Percentiles rank a stretch among this genome's conserved stretches.
Conservation (phyloP, 2,113 vertebrate genomes). For the Poeciliopsis retropinna region DNA sequence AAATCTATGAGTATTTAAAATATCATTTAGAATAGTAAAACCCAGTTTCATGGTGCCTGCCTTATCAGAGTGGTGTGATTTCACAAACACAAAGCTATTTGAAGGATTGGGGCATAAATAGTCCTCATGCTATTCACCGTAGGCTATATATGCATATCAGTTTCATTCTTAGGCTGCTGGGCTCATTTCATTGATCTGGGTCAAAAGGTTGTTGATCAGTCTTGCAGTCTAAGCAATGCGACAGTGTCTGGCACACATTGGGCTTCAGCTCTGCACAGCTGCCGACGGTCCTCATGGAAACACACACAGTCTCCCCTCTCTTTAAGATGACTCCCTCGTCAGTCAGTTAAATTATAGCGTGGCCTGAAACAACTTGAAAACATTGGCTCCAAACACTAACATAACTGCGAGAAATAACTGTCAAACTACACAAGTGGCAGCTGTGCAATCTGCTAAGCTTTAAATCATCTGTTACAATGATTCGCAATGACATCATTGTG, state of each 20-base stretch:
- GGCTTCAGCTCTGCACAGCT: constrained; percentile 69
- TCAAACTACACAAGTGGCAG: constrained; percentile 16
- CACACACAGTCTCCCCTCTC: constrained; percentile 64
- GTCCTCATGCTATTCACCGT: not conserved
- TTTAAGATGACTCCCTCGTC: constrained; percentile 60
- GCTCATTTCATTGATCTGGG: constrained; percentile 73
- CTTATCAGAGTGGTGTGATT: too few relatives aligned
- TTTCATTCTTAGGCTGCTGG: constrained; percentile 41
- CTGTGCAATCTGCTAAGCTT: constrained; percentile 8
- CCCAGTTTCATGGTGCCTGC: too few relatives aligned
- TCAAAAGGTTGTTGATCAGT: constrained; percentile 78
- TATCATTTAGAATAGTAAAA: too few relatives aligned
- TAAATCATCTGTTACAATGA: constrained; percentile 34
- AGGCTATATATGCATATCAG: constrained; percentile 21
- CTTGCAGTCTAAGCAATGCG: constrained; percentile 63
- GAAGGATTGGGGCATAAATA: too few relatives aligned
- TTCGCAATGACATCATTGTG: constrained; percentile 57
- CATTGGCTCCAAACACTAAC: constrained; percentile 44
- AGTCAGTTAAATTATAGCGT: constrained; percentile 68
- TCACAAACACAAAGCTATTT: too few relatives aligned
- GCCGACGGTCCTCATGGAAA: constrained; percentile 78
- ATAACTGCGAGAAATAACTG: constrained; percentile 1
- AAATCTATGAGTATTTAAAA: too few relatives aligned
- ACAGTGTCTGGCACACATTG: constrained; percentile 71
- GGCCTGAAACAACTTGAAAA: constrained; percentile 29